Evolutionary conservation across 1,140 invertebrate genomes (phyloP).

Genomic region (Drosophila subpulchrella): DNA sequence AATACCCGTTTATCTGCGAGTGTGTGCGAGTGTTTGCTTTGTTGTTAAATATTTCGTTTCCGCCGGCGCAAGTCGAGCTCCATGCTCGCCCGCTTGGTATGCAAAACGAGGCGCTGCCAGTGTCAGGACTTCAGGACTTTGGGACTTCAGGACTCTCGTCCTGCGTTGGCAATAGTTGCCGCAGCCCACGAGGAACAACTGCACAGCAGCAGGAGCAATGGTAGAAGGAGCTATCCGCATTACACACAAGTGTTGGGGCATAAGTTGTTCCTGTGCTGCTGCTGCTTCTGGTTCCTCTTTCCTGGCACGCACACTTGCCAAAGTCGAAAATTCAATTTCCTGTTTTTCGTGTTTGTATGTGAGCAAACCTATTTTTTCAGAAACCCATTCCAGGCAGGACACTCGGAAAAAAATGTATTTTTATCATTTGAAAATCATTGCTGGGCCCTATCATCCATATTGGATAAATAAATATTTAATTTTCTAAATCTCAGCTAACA

Average conservation of each 20-base stretch:
- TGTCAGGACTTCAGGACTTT: constrained; percentile 75
- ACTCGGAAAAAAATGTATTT: background rate
- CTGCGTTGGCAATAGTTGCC: constrained; percentile 76
- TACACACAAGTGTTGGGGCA: constrained; percentile 45
- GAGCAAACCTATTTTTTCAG: constrained; percentile 47
- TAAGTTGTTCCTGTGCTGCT: constrained; percentile 40
- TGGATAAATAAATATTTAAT: no score
- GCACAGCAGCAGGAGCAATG: constrained; percentile 20
- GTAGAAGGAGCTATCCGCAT: constrained; percentile 34
- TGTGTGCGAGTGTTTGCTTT: constrained; percentile 60
- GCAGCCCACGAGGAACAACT: constrained; percentile 40
- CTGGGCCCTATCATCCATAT: no score
- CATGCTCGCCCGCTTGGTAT: constrained; percentile 68
- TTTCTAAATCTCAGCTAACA: no score
- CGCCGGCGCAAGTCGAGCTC: constrained; percentile 68
- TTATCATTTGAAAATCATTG: no score
- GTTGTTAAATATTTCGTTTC: constrained; percentile 84
- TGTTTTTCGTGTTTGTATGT: constrained; percentile 80
- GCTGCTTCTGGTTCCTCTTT: constrained; percentile 45
- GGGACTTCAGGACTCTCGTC: constrained; percentile 69
- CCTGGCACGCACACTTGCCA: constrained; percentile 79
- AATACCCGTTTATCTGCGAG: constrained; percentile 36
- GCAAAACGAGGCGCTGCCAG: constrained; percentile 79
- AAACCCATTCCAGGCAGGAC: constrained; percentile 8
- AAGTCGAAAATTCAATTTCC: constrained; percentile 84